phyloP scores from a whole-genome alignment of 2,113 vertebrate genomes.

The Bufo bufo region DNA sequence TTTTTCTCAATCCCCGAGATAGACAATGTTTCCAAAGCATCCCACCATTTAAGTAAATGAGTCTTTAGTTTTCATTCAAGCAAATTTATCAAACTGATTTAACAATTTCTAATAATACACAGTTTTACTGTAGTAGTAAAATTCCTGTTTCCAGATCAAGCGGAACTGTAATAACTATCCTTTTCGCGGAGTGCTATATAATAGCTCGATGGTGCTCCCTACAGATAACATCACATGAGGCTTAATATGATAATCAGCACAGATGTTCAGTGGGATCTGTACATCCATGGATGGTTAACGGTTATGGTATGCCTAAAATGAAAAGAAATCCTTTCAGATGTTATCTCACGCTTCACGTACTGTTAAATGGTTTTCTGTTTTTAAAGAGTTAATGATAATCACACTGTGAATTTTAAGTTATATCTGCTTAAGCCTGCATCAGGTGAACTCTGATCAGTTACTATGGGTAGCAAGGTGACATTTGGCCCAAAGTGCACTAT shows the following conservation, averaged over 20 bases:
- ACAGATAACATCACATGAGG: constrained; percentile 42
- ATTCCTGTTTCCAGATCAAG: constrained; percentile 46
- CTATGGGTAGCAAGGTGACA: too few relatives aligned
- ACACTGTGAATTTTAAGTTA: too few relatives aligned
- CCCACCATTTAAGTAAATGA: not conserved
- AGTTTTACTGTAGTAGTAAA: constrained; percentile 31
- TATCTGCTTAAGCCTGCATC: too few relatives aligned
- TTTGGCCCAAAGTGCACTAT: not conserved
- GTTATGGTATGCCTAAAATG: constrained; percentile 21
- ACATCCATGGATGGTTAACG: constrained; percentile 21
- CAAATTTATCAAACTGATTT: constrained; percentile 32
- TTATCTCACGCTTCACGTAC: not conserved
- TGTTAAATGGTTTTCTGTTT: not conserved
- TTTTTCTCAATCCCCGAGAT: not conserved
- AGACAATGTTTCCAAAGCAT: constrained; percentile 21
- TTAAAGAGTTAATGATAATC: not conserved
- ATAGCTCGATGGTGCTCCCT: constrained; percentile 11
- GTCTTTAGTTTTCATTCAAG: not conserved
- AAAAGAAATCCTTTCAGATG: constrained; percentile 35
- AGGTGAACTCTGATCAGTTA: too few relatives aligned
- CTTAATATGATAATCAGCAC: constrained; percentile 43
- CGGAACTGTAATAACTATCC: constrained; percentile 17
- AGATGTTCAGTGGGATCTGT: constrained; percentile 47
- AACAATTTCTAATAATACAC: constrained; percentile 47
- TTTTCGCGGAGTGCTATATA: not conserved